Percentiles rank a stretch among this genome's conserved stretches.
These are phyloP conservation scores for Adelphocoris suturalis DNA, from an alignment of 2,888 invertebrate species.

Conservation along the genomic window DNA sequence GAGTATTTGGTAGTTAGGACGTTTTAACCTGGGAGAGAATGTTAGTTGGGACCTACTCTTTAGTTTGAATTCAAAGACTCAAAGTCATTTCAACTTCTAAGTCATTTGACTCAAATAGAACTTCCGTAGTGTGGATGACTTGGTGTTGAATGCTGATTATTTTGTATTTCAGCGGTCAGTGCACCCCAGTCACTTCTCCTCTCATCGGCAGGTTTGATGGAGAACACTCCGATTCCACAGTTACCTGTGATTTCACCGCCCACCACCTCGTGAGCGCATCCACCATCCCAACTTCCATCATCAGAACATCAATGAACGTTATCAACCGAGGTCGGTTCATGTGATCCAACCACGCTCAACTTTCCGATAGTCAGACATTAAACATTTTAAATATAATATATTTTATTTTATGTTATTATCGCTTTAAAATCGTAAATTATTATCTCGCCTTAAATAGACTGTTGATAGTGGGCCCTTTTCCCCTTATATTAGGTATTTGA, in stretches of 20 bases:
- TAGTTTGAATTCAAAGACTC: too few relatives aligned
- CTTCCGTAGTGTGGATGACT: too few relatives aligned
- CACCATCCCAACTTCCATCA: neutral
- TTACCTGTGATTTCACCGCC: constrained; percentile 38
- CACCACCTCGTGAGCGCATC: constrained; percentile 1
- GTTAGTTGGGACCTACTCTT: too few relatives aligned
- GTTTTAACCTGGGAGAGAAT: too few relatives aligned
- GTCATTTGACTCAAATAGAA: too few relatives aligned
- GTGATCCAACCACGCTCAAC: neutral
- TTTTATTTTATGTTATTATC: constrained; percentile 4
- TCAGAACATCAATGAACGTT: neutral
- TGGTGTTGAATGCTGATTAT: too few relatives aligned
- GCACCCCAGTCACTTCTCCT: constrained; percentile 47
- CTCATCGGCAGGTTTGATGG: constrained; percentile 56
- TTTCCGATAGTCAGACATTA: neutral
- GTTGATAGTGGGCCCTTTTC: constrained; percentile 10
- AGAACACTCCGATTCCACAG: constrained; percentile 22
- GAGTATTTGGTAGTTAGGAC: too few relatives aligned
- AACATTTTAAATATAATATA: neutral
- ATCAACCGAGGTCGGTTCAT: neutral
- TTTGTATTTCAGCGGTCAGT: neutral
- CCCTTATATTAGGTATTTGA: neutral
- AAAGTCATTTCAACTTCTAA: too few relatives aligned
- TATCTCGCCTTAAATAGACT: neutral
- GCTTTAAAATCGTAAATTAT: constrained; percentile 27